Base-by-base conservation (phyloP, 2,113 vertebrate genomes). In the Nerophis lumbriciformis region DNA sequence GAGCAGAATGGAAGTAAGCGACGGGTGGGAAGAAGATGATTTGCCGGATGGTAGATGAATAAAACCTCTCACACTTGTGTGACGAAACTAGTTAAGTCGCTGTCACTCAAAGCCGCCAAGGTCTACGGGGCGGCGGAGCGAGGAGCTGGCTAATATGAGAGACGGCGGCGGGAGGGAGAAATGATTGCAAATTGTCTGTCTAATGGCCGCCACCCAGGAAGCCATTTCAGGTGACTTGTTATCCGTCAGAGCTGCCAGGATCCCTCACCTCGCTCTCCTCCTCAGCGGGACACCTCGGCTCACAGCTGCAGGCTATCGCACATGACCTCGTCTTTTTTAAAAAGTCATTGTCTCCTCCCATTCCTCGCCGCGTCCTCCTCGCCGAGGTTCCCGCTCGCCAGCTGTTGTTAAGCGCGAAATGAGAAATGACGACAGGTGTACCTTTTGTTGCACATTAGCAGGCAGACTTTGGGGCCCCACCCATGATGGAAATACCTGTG, bases 391-490 rank as follows among this genome's bases (percentile, higher is more conserved):
- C 80, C 84, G 80, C 87, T 85, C 82, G 87, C 90, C 91, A 93
- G 89, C 91, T 94, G 93, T 88, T 94, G 88, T 93, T 93, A 91
- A 90, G 90, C 91, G 92, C 92, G 93, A n/a, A n/a, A n/a, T n/a
- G n/a, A n/a, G 92, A 93, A 94, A 94, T 93, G 92, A 93, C 90
- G 88, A 92, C 86, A 90, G 89, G 93, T 92, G 88, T 90, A 85
- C 83, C 87, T 85, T 93, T 92, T 93, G 90, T 92, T 91, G 85
- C 87, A 78, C 84, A 79, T 90, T 87, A 85, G 83, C 79, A 66
- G 75, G 47, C 42, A 83, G 89, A 86, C 85, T 89, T 89, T 59
- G 37, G 68, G 91, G 91, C 19, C 19, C 19, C 28, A 1, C 28
- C 28, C 28, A 3, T 28, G 1, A 28, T 28, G 21, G 21, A 28